Conservation (phyloP, 53 echinoderm and acorn worm genomes). For the Patiria pectinifera region DNA sequence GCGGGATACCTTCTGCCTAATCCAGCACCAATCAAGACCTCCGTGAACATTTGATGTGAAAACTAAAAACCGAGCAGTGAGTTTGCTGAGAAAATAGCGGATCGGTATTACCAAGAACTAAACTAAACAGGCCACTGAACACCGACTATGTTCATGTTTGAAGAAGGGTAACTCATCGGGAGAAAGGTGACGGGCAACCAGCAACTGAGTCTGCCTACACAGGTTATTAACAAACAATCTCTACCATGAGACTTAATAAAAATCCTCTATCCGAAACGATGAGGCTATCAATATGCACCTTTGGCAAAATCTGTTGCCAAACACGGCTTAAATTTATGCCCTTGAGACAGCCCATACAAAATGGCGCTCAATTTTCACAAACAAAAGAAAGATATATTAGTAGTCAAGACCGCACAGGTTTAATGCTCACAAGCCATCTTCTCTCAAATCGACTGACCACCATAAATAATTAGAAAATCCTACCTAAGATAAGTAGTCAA, state of each 20-base stretch:
- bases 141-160: conserved; percentile 1
- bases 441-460: too few species aligned
- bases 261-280: neutral
- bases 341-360: too few species aligned
- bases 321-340: too few species aligned
- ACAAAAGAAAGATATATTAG: too few species aligned
- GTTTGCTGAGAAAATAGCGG: neutral
- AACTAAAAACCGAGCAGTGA: neutral
- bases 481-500: too few species aligned
- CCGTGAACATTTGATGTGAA: neutral
- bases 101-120: neutral
- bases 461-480: too few species aligned
- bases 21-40: neutral
- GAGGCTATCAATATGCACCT: too few species aligned
- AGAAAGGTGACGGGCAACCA: neutral
- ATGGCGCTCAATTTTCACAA: too few species aligned
- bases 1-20: neutral
- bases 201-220: neutral
- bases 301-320: too few species aligned
- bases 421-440: too few species aligned
- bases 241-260: too few species aligned
- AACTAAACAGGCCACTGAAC: neutral
- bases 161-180: conserved; percentile 12
- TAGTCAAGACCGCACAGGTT: too few species aligned
- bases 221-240: neutral